These are phyloP conservation scores for Torymus aiolomorphi DNA, from an alignment of 2,888 invertebrate genomes.

Conservation along the genomic window DNA sequence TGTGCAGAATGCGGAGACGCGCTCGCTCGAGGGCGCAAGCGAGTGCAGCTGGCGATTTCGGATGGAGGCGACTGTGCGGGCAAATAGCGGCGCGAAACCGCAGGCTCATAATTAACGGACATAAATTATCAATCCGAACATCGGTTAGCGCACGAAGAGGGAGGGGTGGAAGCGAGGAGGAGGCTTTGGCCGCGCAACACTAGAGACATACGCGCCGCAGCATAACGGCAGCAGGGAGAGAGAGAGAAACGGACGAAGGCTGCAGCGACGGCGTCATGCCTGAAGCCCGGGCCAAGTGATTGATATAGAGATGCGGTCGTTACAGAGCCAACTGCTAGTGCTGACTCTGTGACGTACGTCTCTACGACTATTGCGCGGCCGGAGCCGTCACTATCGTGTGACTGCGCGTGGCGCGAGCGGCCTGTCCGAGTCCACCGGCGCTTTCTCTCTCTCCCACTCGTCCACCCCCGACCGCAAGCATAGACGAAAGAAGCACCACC, in stretches of 20 bases:
- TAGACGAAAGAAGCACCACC: constrained; percentile 13
- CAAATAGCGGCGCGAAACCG: constrained; percentile 68
- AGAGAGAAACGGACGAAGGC: constrained; percentile 58
- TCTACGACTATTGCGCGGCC: constrained; percentile 61
- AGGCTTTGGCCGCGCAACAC: constrained; percentile 55
- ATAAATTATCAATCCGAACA: constrained; percentile 75
- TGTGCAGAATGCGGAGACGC: constrained; percentile 15
- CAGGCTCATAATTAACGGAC: constrained; percentile 74
- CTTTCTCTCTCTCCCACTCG: no score
- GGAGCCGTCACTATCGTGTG: constrained; percentile 42
- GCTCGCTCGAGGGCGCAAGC: constrained; percentile 38
- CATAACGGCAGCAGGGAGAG: constrained; percentile 52
- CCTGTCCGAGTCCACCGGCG: neutral
- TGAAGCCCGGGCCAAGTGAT: constrained; percentile 72
- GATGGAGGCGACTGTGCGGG: constrained; percentile 58
- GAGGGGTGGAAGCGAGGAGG: constrained; percentile 12
- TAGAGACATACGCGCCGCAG: constrained; percentile 46
- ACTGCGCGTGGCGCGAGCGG: constrained; percentile 3
- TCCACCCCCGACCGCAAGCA: neutral
- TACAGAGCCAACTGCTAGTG: constrained; percentile 72
- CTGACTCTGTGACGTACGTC: constrained; percentile 75
- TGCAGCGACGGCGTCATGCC: constrained; percentile 52
- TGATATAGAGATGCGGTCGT: constrained; percentile 75
- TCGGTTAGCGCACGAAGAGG: constrained; percentile 68
- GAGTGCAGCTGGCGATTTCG: constrained; percentile 33